These are phyloP conservation scores for Callinectes sapidus DNA, from an alignment of 2,888 invertebrate genomes.

Conservation along the genomic window DNA sequence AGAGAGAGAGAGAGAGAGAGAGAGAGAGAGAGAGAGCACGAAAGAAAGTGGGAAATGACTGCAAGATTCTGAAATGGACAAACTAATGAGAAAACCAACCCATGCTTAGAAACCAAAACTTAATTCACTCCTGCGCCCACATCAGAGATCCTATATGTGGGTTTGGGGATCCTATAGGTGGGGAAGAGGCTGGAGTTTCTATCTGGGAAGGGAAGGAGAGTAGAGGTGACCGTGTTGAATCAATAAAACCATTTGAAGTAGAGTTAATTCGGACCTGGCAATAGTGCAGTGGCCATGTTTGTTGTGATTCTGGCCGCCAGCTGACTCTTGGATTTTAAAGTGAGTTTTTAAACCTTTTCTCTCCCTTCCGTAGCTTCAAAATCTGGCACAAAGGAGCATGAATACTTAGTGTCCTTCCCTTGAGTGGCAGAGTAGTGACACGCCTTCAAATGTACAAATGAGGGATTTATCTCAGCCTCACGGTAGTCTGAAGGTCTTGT, in stretches of 20 bases:
- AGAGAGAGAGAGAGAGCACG: no score
- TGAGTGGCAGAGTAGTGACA: not conserved
- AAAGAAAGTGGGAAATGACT: not conserved
- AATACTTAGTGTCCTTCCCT: not conserved
- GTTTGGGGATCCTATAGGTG: no score
- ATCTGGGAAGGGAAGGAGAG: not conserved
- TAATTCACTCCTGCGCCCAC: not conserved
- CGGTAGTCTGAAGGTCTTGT: not conserved
- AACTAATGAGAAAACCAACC: slow-evolving; percentile 14
- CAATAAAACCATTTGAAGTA: not conserved
- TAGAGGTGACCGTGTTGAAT: not conserved
- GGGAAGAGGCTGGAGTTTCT: not conserved
- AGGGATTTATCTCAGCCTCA: not conserved
- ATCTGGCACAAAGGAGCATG: not conserved
- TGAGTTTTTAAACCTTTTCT: not conserved
- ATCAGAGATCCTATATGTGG: no score
- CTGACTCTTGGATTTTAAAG: not conserved
- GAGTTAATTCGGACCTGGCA: not conserved
- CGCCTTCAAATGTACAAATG: not conserved
- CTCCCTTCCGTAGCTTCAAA: not conserved
- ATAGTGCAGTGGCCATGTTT: not conserved
- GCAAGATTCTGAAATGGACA: not conserved
- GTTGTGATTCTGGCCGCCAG: not conserved
- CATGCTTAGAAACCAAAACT: not conserved
- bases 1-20: no score